Conservation (phyloP, 2,888 invertebrate genomes). For the Listrodromus nycthemerus region DNA sequence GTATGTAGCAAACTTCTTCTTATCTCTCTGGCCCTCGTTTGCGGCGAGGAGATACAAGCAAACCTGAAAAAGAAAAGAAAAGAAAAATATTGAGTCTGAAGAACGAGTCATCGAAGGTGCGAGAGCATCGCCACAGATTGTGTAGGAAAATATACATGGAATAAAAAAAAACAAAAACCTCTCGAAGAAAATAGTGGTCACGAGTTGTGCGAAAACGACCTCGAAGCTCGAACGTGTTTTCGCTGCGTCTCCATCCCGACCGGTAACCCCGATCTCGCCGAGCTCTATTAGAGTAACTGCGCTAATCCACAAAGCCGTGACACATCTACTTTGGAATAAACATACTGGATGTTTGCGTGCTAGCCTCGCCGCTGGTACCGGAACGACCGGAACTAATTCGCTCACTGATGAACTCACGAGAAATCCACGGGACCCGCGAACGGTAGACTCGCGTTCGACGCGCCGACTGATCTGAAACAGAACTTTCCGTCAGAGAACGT, state of each 20-base stretch:
- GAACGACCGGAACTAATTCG: conserved; percentile 47
- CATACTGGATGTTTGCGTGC: conserved; percentile 27
- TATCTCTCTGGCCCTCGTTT: conserved; percentile 69
- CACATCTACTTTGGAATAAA: conserved; percentile 46
- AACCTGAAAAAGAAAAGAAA: conserved; percentile 16
- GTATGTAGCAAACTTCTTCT: conserved; percentile 68
- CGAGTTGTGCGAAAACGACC: conserved; percentile 38
- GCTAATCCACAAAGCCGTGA: conserved; percentile 60
- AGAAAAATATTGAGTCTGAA: conserved; percentile 14
- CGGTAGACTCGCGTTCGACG: neutral
- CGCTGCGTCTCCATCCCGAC: conserved; percentile 1
- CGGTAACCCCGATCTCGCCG: conserved; percentile 37
- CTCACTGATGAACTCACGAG: neutral
- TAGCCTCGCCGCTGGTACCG: conserved; percentile 9
- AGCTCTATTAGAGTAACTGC: conserved; percentile 57
- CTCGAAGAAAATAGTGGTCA: conserved; percentile 1
- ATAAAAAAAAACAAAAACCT: neutral
- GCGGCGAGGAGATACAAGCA: conserved; percentile 44
- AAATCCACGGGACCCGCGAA: conserved; percentile 1
- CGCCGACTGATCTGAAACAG: neutral
- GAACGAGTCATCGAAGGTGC: conserved; percentile 21
- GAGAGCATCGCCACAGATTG: neutral
- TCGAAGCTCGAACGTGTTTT: conserved; percentile 44
- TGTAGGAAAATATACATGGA: neutral
- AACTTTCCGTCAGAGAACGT: neutral